Base-by-base conservation (phyloP, 2,888 invertebrate species). In the Catocala sponsa region DNA sequence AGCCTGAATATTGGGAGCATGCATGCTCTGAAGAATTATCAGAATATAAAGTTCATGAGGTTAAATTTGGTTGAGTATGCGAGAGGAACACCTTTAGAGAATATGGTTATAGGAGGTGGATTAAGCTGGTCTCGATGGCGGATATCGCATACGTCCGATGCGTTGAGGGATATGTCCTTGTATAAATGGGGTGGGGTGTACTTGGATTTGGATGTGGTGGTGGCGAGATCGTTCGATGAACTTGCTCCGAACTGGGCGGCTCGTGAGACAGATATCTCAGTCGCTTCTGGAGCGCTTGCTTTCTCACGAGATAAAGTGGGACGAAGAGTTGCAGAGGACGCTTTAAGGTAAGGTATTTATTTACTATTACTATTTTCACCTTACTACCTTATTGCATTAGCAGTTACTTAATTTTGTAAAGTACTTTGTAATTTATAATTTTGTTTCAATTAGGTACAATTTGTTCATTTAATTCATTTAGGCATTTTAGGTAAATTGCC, bases 111-210 rank as follows among this genome's bases (percentile, higher is more conserved):
- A 1, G 52, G 15, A 1, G 66, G 67, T 47, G 52, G 44, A 2
- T 55, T 70, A 5, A 64, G 65, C 5, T 48, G 46, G 9, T 69
- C 68, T 9, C 6, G 32, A 0, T 78, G 59, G 60, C 55, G 51
- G 5, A 55, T 77, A 4, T 59, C 62, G 6, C 77, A 76, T 46
- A 68, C 76, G 1, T 69, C 78, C 0, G 79, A 79, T 59, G 41
- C 70, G 52, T 57, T 80, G 42, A 63, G 78, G 43, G 75, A 67
- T n/a, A 42, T 76, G 6, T 59, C 75, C 0, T 25, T 79, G 50
- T 78, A 63, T 50, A 76, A 76, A 44, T 74, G 70, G 55, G 74
- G 79, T 7, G 80, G 80, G 0, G 33, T 79, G 7, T 79, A 79
- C 35, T 57, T 79, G 33, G 79, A 80, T 43, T 55, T 70, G n/a